Percentiles rank a stretch among this genome's conserved stretches.
These are phyloP conservation scores for Sinelater perroti DNA, from an alignment of 2,888 invertebrate species.

Conservation along the genomic window DNA sequence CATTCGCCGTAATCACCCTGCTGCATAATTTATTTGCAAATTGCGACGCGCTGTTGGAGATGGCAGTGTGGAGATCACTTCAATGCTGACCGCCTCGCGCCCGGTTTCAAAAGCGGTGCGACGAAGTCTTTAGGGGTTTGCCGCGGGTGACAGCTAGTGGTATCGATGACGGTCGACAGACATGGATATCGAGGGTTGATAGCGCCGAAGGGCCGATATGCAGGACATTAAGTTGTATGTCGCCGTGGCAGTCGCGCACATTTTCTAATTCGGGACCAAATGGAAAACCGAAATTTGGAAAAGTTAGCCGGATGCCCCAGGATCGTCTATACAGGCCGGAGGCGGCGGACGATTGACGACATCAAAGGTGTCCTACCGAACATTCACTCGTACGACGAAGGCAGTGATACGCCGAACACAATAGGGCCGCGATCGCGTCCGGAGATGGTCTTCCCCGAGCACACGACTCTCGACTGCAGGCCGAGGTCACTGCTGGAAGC, in stretches of 20 bases:
- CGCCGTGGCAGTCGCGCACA: background rate
- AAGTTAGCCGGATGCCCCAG: background rate
- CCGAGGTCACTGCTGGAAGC: slow-evolving; percentile 62
- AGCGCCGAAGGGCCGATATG: slow-evolving; percentile 1
- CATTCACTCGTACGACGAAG: slow-evolving; percentile 23
- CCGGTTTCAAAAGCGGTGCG: too few species aligned
- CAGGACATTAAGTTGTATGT: background rate
- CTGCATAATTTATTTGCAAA: slow-evolving; percentile 47
- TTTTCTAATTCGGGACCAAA: background rate
- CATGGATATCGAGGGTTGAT: background rate
- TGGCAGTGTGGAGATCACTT: slow-evolving; percentile 37
- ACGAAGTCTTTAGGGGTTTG: slow-evolving; percentile 5
- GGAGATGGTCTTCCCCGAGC: slow-evolving; percentile 54
- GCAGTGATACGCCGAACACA: slow-evolving; percentile 39
- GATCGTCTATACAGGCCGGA: background rate
- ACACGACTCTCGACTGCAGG: slow-evolving; percentile 62
- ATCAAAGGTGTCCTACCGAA: slow-evolving; percentile 19
- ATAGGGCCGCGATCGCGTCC: slow-evolving; percentile 30
- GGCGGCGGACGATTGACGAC: background rate
- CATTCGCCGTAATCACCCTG: slow-evolving; percentile 44
- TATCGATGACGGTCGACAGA: too few species aligned
- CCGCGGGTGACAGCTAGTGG: background rate
- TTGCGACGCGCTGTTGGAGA: slow-evolving; percentile 24
- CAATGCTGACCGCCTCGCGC: slow-evolving; percentile 11
- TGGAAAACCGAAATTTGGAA: background rate